phyloP scores from a whole-genome alignment of 2,888 invertebrate species.

The Meteorus cinctellus region DNA sequence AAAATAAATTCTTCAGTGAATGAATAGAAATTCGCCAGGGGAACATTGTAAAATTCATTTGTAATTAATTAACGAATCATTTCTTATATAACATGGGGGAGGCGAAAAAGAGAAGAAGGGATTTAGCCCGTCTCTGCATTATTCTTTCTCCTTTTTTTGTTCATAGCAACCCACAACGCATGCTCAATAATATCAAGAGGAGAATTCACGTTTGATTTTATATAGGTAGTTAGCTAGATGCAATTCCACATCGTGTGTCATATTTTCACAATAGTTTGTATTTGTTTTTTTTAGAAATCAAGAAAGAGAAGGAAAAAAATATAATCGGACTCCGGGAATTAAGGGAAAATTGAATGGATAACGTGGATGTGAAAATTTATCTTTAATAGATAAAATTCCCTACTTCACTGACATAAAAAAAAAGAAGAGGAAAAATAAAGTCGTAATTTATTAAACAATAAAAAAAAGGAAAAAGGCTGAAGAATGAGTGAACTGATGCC shows the following conservation, averaged over 20 bases:
- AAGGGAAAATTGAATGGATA: too few relatives aligned
- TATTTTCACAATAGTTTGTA: neutral
- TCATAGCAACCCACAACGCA: conserved; percentile 3
- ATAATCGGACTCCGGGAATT: neutral
- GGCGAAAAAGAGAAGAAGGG: too few relatives aligned
- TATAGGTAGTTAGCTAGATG: neutral
- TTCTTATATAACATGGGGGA: too few relatives aligned
- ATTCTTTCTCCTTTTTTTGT: neutral
- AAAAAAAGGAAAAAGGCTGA: neutral
- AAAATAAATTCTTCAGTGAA: too few relatives aligned
- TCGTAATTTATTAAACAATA: too few relatives aligned
- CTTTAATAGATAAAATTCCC: too few relatives aligned
- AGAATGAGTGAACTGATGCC: neutral
- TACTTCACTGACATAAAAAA: too few relatives aligned
- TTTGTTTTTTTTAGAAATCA: conserved; percentile 26
- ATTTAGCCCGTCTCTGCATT: neutral
- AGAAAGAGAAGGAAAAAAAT: conserved; percentile 56
- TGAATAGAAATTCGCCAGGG: too few relatives aligned
- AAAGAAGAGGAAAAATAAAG: too few relatives aligned
- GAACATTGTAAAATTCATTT: too few relatives aligned
- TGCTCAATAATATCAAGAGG: neutral
- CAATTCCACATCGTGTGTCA: neutral
- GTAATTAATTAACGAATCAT: too few relatives aligned
- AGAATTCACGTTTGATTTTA: neutral
- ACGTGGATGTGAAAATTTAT: too few relatives aligned